These are phyloP conservation scores for Chloroceryle amazona DNA, from an alignment of 2,797 vertebrate genomes.

Conservation along the genomic window DNA sequence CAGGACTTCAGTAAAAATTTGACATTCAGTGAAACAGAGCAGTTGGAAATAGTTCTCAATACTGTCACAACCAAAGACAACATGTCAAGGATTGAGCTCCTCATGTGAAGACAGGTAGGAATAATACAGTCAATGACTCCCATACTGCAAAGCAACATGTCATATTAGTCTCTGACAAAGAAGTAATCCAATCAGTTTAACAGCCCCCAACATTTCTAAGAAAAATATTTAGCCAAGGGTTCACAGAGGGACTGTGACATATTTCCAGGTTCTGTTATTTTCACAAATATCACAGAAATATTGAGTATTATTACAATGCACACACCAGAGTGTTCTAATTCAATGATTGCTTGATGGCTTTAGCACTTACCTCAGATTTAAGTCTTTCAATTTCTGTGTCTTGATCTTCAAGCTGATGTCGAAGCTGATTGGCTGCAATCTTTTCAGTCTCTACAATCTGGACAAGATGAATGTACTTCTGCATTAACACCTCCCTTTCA, in stretches of 20 bases:
- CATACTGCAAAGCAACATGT: neutral
- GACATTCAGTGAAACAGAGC: neutral
- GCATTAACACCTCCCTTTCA: constrained; percentile 97
- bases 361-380: constrained; percentile 90
- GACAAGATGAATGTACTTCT: constrained; percentile 98
- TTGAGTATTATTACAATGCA: neutral
- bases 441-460: constrained; percentile 99
- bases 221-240: neutral
- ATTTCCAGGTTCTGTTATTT: neutral
- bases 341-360: neutral
- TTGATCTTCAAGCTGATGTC: constrained; percentile 97
- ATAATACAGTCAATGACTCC: neutral
- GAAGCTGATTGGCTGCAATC: constrained; percentile 94
- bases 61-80: neutral
- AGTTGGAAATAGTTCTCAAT: neutral
- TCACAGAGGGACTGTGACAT: neutral
- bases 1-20: neutral
- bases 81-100: neutral
- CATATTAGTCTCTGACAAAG: neutral
- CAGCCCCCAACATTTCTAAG: neutral
- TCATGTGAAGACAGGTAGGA: neutral
- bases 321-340: neutral
- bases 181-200: neutral
- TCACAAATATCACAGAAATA: neutral
- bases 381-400: constrained; percentile 96